phyloP scores from a whole-genome alignment of 37 sponge, comb jelly and placozoan species.

The Haliclona indistincta region DNA sequence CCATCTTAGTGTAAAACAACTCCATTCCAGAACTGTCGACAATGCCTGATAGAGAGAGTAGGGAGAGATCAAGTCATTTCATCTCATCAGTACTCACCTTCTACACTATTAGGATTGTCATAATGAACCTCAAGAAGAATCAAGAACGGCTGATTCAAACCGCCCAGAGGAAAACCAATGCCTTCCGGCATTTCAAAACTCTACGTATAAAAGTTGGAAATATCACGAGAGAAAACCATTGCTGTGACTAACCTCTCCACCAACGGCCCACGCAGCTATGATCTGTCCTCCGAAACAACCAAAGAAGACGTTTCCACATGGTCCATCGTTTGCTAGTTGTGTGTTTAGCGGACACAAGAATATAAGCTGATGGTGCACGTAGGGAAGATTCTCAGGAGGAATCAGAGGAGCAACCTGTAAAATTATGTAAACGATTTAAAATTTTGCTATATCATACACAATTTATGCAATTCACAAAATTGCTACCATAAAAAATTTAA shows the following conservation, averaged over 20 bases:
- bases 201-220: slow-evolving; percentile 12
- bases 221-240: not conserved
- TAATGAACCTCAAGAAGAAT: slow-evolving; percentile 72
- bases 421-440: too few relatives aligned
- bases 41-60: too few relatives aligned
- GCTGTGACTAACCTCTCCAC: slow-evolving; percentile 2
- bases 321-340: slow-evolving; percentile 3
- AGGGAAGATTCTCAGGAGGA: not conserved
- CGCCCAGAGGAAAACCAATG: slow-evolving; percentile 69
- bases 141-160: slow-evolving; percentile 10
- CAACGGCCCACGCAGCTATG: slow-evolving; percentile 48
- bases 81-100: slow-evolving; percentile 26
- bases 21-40: not conserved
- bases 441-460: too few relatives aligned
- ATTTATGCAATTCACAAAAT: too few relatives aligned
- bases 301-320: not conserved
- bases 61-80: too few relatives aligned
- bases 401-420: slow-evolving; percentile 30
- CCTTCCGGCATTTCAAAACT: slow-evolving; percentile 48
- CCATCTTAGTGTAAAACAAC: not conserved
- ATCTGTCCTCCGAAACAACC: not conserved
- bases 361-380: slow-evolving; percentile 64
- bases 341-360: slow-evolving; percentile 35
- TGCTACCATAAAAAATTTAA: too few relatives aligned
- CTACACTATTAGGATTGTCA: slow-evolving; percentile 52